Conservation (phyloP, 2,113 vertebrate species). For the Istiophorus platypterus region DNA sequence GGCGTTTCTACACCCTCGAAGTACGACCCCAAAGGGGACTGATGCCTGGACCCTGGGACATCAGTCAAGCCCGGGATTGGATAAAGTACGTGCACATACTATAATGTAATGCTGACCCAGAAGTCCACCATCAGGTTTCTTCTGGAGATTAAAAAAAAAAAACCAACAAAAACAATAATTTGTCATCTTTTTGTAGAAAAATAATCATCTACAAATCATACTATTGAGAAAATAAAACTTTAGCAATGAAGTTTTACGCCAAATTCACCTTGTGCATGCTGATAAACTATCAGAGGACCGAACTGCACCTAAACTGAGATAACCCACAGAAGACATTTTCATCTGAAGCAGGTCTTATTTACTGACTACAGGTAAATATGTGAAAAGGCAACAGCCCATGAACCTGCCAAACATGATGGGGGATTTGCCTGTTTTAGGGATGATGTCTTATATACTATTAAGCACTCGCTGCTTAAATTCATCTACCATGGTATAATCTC, state of each 20-base stretch:
- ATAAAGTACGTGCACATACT: neutral
- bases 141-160: neutral
- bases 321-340: neutral
- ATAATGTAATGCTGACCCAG: neutral
- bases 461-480: neutral
- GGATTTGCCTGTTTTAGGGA: neutral
- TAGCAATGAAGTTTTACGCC: neutral
- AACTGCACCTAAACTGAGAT: too few species aligned
- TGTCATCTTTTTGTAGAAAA: too few species aligned
- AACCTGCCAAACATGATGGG: neutral
- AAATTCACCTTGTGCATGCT: neutral
- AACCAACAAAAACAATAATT: too few species aligned
- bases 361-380: neutral
- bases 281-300: neutral
- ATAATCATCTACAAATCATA: neutral
- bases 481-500: neutral
- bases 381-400: neutral
- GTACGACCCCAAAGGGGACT: slow-evolving; percentile 26
- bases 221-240: neutral
- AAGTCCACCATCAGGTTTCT: neutral
- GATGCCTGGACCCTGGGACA: neutral
- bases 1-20: neutral
- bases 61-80: slow-evolving; percentile 34
- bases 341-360: neutral
- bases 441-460: neutral